Evolutionary conservation across 2,113 vertebrate genomes (phyloP).

Genomic region (Xiphias gladius): DNA sequence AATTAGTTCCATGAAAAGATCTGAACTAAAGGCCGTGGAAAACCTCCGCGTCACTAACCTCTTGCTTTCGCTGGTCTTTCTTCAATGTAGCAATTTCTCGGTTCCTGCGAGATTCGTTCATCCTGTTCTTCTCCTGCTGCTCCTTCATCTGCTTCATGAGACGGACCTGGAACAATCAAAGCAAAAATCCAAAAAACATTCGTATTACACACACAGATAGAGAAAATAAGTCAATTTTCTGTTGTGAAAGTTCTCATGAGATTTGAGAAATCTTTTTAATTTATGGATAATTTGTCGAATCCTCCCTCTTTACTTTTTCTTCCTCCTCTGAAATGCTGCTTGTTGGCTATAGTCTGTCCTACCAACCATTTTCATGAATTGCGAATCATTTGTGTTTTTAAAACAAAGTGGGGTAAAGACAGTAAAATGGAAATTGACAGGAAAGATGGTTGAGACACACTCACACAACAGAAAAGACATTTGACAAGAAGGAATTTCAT

Average conservation of each 20-base stretch:
- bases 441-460: too few species aligned
- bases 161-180: slow-evolving; percentile 86
- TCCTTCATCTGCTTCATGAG: slow-evolving; percentile 99
- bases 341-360: not conserved
- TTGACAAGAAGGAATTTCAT: too few species aligned
- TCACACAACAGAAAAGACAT: too few species aligned
- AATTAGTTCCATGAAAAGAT: not conserved
- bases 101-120: slow-evolving; percentile 94
- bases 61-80: slow-evolving; percentile 97
- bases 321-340: too few species aligned
- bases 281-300: not conserved
- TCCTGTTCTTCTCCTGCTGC: slow-evolving; percentile 96
- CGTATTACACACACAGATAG: not conserved
- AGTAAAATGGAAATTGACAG: too few species aligned
- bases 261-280: not conserved
- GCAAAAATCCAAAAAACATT: not conserved
- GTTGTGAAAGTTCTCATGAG: not conserved
- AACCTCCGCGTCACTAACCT: slow-evolving; percentile 79
- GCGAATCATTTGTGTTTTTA: not conserved
- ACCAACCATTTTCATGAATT: not conserved
- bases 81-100: slow-evolving; percentile 95
- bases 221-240: not conserved
- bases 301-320: too few species aligned
- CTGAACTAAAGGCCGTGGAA: not conserved
- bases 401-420: too few species aligned